These are phyloP conservation scores for Lordiphosa andalusiaca DNA, from an alignment of 2,888 invertebrate genomes.

Conservation along the genomic window DNA sequence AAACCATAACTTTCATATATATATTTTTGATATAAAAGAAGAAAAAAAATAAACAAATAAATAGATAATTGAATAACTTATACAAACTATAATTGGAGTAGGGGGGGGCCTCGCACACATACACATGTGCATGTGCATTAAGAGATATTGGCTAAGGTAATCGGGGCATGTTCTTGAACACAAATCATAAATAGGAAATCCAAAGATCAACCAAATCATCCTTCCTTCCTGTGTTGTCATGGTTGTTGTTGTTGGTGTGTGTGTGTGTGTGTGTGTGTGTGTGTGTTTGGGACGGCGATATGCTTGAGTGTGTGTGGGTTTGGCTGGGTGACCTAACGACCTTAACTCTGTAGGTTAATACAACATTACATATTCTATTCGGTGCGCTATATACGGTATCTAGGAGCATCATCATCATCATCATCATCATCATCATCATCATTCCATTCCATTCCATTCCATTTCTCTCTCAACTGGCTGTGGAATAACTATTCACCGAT, in stretches of 20 bases:
- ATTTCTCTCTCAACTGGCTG: slow-evolving; percentile 60
- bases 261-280: too few species aligned
- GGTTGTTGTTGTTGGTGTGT: too few species aligned
- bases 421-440: slow-evolving; percentile 1
- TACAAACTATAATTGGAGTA: slow-evolving; percentile 15
- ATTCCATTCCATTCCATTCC: slow-evolving; percentile 24
- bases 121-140: too few species aligned
- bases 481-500: slow-evolving; percentile 67
- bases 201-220: too few species aligned
- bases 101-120: too few species aligned
- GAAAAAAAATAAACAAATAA: slow-evolving; percentile 1
- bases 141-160: too few species aligned
- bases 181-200: too few species aligned
- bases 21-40: slow-evolving; percentile 21
- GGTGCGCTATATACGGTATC: slow-evolving; percentile 34
- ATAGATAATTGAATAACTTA: not conserved
- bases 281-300: too few species aligned
- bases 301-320: too few species aligned
- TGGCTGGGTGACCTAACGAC: slow-evolving; percentile 10
- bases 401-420: slow-evolving; percentile 8
- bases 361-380: slow-evolving; percentile 3
- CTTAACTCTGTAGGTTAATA: slow-evolving; percentile 5
- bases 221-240: too few species aligned
- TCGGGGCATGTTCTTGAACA: too few species aligned
- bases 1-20: slow-evolving; percentile 10